A percentile compares a stretch with the other conserved stretches of the same genome.
Conservation (phyloP, 1,140 invertebrate genomes). For the Philopotamus ludificatus region DNA sequence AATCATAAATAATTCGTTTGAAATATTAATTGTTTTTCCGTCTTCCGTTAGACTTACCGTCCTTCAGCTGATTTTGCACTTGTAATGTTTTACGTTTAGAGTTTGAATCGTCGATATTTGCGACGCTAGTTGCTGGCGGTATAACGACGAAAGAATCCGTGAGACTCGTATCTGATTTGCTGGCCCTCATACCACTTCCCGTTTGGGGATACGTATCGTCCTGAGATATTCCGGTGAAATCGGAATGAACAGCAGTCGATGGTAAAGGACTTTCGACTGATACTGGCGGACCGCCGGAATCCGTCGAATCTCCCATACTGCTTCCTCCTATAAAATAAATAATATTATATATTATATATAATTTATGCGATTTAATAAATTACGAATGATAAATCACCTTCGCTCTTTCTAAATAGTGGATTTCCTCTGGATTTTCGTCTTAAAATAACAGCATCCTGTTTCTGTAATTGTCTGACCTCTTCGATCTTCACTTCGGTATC, state of each 20-base stretch:
- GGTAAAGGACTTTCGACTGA: conserved; percentile 37
- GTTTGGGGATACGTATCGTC: conserved; percentile 37
- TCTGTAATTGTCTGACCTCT: conserved; percentile 50
- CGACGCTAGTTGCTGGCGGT: conserved; percentile 53
- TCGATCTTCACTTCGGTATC: conserved; percentile 31
- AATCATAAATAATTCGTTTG: neutral
- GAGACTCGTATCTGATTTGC: conserved; percentile 88
- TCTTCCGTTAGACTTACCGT: conserved; percentile 50
- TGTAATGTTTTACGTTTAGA: conserved; percentile 46
- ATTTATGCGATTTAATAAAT: too few species aligned
- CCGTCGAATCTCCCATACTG: conserved; percentile 53
- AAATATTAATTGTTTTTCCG: too few species aligned
- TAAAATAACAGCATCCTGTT: conserved; percentile 60
- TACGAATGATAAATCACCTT: conserved; percentile 52
- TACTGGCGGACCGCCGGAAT: conserved; percentile 43
- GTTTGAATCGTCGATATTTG: conserved; percentile 36
- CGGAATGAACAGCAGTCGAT: conserved; percentile 8
- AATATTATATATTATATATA: neutral
- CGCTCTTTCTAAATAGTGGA: conserved; percentile 68
- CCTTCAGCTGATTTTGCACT: conserved; percentile 62
- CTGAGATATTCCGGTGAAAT: conserved; percentile 24
- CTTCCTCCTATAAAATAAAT: conserved; percentile 43
- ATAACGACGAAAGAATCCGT: conserved; percentile 89
- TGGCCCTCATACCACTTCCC: conserved; percentile 62
- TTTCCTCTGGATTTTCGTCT: conserved; percentile 64